A percentile compares a stretch with the other conserved stretches of the same genome.
Evolutionary conservation across 2,113 vertebrate species (phyloP).

Genomic region (Mus pahari): DNA sequence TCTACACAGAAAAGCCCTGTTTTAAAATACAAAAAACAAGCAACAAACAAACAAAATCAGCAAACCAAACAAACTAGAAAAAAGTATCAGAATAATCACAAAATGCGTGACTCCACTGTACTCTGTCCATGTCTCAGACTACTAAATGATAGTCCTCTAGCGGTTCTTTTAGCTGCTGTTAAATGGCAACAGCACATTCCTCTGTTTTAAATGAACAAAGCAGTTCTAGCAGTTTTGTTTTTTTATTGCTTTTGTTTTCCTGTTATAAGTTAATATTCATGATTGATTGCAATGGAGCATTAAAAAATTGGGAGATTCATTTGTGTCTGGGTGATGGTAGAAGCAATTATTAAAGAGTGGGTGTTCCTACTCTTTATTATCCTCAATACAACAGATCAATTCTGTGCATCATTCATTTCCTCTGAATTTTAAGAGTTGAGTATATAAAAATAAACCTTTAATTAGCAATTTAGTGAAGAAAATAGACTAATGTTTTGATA

Average conservation of each 20-base stretch:
- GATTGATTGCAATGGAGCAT: background rate
- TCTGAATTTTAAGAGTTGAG: conserved; percentile 61
- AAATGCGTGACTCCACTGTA: background rate
- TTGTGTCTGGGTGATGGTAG: background rate
- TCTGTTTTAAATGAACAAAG: background rate
- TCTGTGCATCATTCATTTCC: conserved; percentile 47
- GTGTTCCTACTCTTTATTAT: conserved; percentile 45
- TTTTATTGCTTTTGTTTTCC: conserved; percentile 49
- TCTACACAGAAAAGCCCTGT: background rate
- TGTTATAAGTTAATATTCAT: background rate
- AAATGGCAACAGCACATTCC: background rate
- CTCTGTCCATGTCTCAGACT: background rate
- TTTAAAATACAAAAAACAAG: background rate
- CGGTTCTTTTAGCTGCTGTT: background rate
- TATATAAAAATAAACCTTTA: conserved; percentile 80
- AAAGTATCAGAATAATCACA: background rate
- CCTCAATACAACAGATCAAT: background rate
- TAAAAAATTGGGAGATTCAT: background rate
- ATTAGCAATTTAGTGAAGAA: conserved; percentile 83
- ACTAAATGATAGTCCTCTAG: background rate
- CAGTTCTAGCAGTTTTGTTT: background rate
- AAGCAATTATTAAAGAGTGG: background rate
- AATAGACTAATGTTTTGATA: conserved; percentile 83
- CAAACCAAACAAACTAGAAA: background rate
- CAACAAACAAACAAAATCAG: background rate